Conservation (phyloP, 2,797 vertebrate species). For the Astyanax mexicanus region DNA sequence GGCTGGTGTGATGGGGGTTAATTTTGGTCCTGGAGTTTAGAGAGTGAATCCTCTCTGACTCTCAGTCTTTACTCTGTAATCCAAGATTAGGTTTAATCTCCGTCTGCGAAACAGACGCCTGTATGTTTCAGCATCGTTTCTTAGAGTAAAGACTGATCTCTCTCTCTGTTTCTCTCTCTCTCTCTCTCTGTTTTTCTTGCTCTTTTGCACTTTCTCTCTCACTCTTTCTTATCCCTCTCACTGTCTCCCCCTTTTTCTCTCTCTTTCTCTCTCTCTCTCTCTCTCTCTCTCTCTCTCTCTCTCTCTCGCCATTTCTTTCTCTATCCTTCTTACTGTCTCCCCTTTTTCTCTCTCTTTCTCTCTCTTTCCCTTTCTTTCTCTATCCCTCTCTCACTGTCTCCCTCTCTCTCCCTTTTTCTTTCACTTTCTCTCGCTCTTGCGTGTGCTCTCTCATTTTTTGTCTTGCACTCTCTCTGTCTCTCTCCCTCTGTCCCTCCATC, state of each 20-base stretch:
- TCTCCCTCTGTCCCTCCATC: constrained; percentile 12
- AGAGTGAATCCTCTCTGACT: not conserved
- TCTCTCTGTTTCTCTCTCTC: constrained; percentile 4
- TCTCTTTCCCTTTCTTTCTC: constrained; percentile 14
- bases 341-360: not conserved
- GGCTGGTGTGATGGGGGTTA: no score
- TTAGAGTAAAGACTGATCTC: not conserved
- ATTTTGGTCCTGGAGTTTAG: not conserved
- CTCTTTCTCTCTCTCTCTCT: not conserved
- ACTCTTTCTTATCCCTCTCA: constrained; percentile 17
- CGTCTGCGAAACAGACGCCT: not conserved
- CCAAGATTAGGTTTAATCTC: constrained; percentile 4
- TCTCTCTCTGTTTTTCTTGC: no score
- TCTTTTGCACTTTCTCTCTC: not conserved
- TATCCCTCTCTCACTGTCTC: not conserved
- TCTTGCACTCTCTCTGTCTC: not conserved
- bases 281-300: not conserved
- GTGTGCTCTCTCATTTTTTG: no score
- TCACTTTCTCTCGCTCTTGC: not conserved
- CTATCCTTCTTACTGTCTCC: no score
- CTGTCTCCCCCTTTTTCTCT: not conserved
- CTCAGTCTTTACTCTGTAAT: not conserved
- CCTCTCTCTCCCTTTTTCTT: constrained; percentile 2
- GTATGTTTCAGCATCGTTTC: not conserved
- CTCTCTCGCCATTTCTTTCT: constrained; percentile 9